Base-by-base conservation (phyloP, 1,140 invertebrate species). In the Lordiphosa stackelbergi region DNA sequence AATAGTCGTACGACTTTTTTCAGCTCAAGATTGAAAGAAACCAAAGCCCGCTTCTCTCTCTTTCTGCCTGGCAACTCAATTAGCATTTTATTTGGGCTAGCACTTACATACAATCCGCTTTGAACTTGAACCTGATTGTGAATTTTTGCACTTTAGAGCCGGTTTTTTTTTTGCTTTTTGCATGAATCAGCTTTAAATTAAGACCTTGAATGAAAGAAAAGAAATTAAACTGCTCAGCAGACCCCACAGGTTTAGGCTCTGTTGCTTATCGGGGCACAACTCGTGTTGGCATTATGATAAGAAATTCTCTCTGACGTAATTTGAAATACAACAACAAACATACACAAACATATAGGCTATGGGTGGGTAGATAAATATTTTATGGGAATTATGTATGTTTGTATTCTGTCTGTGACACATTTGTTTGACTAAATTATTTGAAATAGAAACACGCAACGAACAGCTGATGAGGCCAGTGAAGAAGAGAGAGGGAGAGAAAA, bases 391-490 rank as follows among this genome's bases (percentile, higher is more conserved):
- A 40, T 13, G 11, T 40, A n/a, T 45, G 46, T 35, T 2, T n/a
- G 16, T 28, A 28, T 7, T 5, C 5, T 5, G 31, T 5, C 35
- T 35, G 31, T 49, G 35, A 19, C 13, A 49, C 34, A 49, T 34
- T 49, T 35, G 35, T 49, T 16, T 51, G 48, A 34, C 48, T 38
- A 24, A 68, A 47, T 68, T 53, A 59, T 41, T 68, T 53, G 48
- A 68, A 66, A 47, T 13, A 41, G 12, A 37, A 47, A 22, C 64
- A 68, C 64, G 64, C 63, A 68, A n/a, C 31, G 4, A 47, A 68
- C 64, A 68, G 64, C 64, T 68, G 64, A 68, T 35, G 35, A 11
- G 7, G 36, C 28, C n/a, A 34, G 28, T 16, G 38, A 41, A 16
- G 12, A 4, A 40, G 12, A 40, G 12, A 6, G 9, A 41, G 38